Conservation (phyloP, 2,113 vertebrate species). For the Thamnaconus septentrionalis region DNA sequence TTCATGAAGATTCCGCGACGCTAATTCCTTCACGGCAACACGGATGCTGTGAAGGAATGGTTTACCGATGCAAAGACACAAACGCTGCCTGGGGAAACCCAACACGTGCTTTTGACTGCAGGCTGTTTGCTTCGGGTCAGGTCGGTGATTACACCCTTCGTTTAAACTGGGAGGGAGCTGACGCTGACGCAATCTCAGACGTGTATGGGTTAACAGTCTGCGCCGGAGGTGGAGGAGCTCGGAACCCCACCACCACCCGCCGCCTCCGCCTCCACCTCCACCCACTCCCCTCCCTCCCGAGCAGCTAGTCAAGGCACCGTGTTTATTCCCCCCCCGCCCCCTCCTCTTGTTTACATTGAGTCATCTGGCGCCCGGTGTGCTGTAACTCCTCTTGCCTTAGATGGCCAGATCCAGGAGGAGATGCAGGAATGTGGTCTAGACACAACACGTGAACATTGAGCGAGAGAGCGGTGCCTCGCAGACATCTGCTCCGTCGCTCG, state of each 20-base stretch:
- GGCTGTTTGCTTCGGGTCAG: slow-evolving; percentile 2
- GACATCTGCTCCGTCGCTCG: slow-evolving; percentile 2
- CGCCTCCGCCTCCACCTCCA: too few relatives aligned
- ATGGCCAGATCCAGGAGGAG: slow-evolving; percentile 69
- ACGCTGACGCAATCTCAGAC: slow-evolving; percentile 16
- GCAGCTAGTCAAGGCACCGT: slow-evolving; percentile 61
- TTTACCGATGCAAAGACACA: too few relatives aligned
- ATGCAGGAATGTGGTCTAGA: slow-evolving; percentile 72
- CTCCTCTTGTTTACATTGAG: slow-evolving; percentile 54
- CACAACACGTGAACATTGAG: slow-evolving; percentile 63
- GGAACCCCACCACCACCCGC: too few relatives aligned
- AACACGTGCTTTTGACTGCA: not conserved
- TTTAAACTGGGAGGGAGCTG: slow-evolving; percentile 16
- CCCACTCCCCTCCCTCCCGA: slow-evolving; percentile 23
- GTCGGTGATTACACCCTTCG: slow-evolving; percentile 9
- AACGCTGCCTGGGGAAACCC: too few relatives aligned
- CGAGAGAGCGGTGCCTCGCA: slow-evolving; percentile 4
- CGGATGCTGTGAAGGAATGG: too few relatives aligned
- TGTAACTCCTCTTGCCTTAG: slow-evolving; percentile 69
- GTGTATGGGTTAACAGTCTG: slow-evolving; percentile 61
- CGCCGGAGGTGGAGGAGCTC: slow-evolving; percentile 2
- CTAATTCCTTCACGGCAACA: too few relatives aligned
- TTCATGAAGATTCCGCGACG: too few relatives aligned
- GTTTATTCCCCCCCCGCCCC: slow-evolving; percentile 74
- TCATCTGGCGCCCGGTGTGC: slow-evolving; percentile 58